Conservation (phyloP, 2,113 vertebrate genomes). For the Tetrao urogallus region DNA sequence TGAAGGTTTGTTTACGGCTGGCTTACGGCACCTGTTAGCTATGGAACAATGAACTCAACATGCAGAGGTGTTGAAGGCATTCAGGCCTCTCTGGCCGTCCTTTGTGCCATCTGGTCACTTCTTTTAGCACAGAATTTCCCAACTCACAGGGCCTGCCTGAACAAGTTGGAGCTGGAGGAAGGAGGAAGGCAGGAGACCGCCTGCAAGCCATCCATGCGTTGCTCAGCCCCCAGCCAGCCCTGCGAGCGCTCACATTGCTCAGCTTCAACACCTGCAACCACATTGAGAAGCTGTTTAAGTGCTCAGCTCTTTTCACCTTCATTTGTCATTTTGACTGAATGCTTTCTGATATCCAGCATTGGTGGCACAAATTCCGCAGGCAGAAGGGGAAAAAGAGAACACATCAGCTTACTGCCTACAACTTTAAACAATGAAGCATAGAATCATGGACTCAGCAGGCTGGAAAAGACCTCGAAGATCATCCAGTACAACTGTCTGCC, state of each 20-base stretch:
- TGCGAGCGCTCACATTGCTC: neutral
- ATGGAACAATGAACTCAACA: neutral
- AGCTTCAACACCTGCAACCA: neutral
- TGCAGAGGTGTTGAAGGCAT: neutral
- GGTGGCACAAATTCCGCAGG: neutral
- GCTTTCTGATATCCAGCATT: neutral
- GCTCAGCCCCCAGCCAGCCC: neutral
- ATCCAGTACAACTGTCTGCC: too few relatives aligned
- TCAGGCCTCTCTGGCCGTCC: slow-evolving; percentile 37
- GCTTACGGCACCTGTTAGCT: neutral
- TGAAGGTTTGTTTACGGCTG: slow-evolving; percentile 34
- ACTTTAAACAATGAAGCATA: neutral
- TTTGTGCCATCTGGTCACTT: slow-evolving; percentile 37
- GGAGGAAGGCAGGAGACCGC: neutral
- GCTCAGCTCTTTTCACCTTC: neutral
- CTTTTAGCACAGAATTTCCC: slow-evolving; percentile 19
- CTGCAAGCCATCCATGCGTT: neutral
- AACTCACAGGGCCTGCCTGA: slow-evolving; percentile 66
- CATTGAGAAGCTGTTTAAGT: neutral
- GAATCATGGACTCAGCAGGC: too few relatives aligned
- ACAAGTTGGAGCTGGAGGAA: slow-evolving; percentile 59
- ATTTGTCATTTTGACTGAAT: neutral
- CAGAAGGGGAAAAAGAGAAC: neutral
- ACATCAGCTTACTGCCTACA: neutral
- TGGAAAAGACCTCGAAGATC: too few relatives aligned